phyloP scores from a whole-genome alignment of 2,113 vertebrate genomes.

The Spilogale gracilis region DNA sequence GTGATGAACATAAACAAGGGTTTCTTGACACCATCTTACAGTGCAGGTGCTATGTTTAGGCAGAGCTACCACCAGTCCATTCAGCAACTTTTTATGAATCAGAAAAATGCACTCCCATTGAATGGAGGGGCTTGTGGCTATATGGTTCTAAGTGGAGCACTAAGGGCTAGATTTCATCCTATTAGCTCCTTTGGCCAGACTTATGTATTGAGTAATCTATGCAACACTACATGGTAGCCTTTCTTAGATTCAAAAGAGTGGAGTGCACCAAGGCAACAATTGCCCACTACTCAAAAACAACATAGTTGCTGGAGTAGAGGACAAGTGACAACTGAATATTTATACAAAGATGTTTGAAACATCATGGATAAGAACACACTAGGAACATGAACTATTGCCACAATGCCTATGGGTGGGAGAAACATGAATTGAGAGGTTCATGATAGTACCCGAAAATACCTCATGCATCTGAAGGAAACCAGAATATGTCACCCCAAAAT shows the following conservation, averaged over 20 bases:
- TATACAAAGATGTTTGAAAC: not conserved
- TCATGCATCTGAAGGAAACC: not conserved
- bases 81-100: not conserved
- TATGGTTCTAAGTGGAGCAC: not conserved
- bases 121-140: not conserved
- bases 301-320: not conserved
- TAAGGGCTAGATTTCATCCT: not conserved
- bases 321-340: slow-evolving; percentile 27
- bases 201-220: not conserved
- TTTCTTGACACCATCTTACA: not conserved
- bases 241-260: not conserved
- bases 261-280: not conserved
- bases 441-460: not conserved
- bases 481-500: not conserved
- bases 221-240: not conserved
- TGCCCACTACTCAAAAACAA: not conserved
- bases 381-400: not conserved
- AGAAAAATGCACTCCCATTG: not conserved
- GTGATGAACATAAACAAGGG: not conserved
- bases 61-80: not conserved
- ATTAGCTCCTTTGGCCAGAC: not conserved
- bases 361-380: not conserved
- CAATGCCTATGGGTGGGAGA: not conserved
- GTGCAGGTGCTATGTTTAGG: not conserved
- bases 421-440: slow-evolving; percentile 2